Conservation (phyloP, 2,797 vertebrate species). For the Pitangus sulphuratus region DNA sequence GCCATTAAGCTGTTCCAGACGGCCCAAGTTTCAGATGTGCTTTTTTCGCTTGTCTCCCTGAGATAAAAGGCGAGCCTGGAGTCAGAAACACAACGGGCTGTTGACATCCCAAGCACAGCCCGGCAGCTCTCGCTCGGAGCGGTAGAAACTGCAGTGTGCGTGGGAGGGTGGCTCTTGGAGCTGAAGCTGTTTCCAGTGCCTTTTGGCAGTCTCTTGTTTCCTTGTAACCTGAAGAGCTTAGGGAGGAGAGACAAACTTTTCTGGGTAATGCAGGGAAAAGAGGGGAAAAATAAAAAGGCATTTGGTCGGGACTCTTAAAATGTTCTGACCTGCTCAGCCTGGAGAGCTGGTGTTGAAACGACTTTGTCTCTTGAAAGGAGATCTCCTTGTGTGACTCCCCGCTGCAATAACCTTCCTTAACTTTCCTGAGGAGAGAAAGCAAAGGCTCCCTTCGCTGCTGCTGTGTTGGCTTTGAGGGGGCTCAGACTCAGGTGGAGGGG, state of each 20-base stretch:
- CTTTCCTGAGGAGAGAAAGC: neutral
- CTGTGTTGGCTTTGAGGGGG: too few species aligned
- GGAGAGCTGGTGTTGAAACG: accelerated
- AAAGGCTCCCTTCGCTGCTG: neutral
- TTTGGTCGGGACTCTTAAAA: neutral
- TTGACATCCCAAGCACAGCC: slow-evolving; percentile 68
- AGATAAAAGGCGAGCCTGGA: slow-evolving; percentile 72
- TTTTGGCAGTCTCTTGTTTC: slow-evolving; percentile 72
- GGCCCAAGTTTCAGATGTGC: slow-evolving; percentile 31
- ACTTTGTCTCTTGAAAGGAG: neutral
- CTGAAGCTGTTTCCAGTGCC: slow-evolving; percentile 71
- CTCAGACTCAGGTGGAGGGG: neutral
- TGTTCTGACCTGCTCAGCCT: neutral
- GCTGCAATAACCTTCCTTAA: neutral
- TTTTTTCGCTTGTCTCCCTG: neutral
- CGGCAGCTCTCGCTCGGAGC: slow-evolving; percentile 69
- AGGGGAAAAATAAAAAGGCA: neutral
- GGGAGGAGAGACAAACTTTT: slow-evolving; percentile 43
- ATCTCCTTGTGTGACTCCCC: accelerated
- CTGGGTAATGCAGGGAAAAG: neutral
- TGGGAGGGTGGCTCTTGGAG: slow-evolving; percentile 72
- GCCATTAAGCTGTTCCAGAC: slow-evolving; percentile 71
- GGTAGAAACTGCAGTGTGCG: slow-evolving; percentile 70
- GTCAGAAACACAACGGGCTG: slow-evolving; percentile 59
- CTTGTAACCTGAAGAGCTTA: slow-evolving; percentile 67